phyloP scores from a whole-genome alignment of 1,140 invertebrate genomes.

The Nebria ingens region DNA sequence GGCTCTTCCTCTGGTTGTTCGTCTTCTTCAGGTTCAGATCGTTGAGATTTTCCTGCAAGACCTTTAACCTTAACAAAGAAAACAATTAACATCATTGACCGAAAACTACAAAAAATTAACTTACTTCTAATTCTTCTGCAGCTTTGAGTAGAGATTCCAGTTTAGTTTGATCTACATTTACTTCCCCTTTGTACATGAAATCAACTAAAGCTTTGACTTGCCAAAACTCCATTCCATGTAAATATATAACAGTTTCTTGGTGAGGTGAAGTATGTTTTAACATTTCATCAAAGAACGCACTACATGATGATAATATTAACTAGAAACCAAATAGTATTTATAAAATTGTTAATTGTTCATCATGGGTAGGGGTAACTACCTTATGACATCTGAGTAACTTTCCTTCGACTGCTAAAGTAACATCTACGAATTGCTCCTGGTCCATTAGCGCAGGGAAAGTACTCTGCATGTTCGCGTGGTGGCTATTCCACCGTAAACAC shows the following conservation, averaged over 20 bases:
- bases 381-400: conserved; percentile 36
- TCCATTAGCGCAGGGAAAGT: conserved; percentile 42
- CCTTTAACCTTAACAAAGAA: conserved; percentile 30
- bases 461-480: conserved; percentile 56
- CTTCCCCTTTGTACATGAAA: conserved; percentile 49
- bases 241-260: conserved; percentile 53
- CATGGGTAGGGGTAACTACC: too few relatives aligned
- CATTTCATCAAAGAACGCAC: conserved; percentile 51
- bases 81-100: conserved; percentile 10
- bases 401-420: conserved; percentile 44
- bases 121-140: conserved; percentile 36
- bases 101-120: conserved; percentile 6
- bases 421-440: conserved; percentile 44
- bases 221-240: conserved; percentile 48
- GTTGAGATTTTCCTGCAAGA: conserved; percentile 20
- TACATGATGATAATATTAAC: conserved; percentile 52
- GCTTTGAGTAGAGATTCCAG: conserved; percentile 33
- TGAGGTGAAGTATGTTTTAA: conserved; percentile 46
- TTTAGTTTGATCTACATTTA: conserved; percentile 36
- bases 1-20: conserved; percentile 10
- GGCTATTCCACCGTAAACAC: conserved; percentile 61
- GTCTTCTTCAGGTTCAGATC: too few relatives aligned
- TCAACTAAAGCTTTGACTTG: conserved; percentile 40
- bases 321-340: too few relatives aligned
- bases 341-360: too few relatives aligned